A percentile compares a stretch with the other conserved stretches of the same genome.
Conservation (phyloP, 2,888 invertebrate genomes). For the Pristionchus mayeri region DNA sequence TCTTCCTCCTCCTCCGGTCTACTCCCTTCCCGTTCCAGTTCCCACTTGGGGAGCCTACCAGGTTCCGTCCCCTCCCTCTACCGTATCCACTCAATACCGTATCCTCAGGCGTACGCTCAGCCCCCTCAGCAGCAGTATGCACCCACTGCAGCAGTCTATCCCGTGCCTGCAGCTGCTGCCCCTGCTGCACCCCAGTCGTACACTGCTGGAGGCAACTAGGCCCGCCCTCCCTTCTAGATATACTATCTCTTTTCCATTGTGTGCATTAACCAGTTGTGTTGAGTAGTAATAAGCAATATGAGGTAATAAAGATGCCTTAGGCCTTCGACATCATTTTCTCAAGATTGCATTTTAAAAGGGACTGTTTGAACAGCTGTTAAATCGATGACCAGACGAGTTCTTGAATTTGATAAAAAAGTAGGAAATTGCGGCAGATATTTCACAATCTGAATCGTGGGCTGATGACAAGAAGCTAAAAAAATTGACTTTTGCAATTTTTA, state of each 20-base stretch:
- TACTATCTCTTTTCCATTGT: not conserved
- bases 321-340: too few relatives aligned
- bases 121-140: conserved; percentile 2
- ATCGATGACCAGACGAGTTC: too few relatives aligned
- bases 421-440: too few relatives aligned
- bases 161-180: conserved; percentile 34
- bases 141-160: not conserved
- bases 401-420: too few relatives aligned
- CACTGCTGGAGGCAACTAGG: not conserved
- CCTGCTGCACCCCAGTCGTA: conserved; percentile 22
- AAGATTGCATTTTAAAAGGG: too few relatives aligned
- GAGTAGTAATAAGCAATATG: too few relatives aligned
- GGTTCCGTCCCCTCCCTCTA: not conserved
- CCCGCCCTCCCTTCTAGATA: too few relatives aligned
- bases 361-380: too few relatives aligned
- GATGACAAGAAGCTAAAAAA: not conserved
- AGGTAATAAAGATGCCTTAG: too few relatives aligned
- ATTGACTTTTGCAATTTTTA: not conserved
- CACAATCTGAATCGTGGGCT: too few relatives aligned
- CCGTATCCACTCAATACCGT: not conserved
- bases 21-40: not conserved
- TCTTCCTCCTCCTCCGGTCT: conserved; percentile 38
- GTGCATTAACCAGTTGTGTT: too few relatives aligned
- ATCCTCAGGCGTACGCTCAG: conserved; percentile 22
- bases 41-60: conserved; percentile 34